Percentiles rank a stretch among this genome's conserved stretches.
These are phyloP conservation scores for Coremacera marginata DNA, from an alignment of 2,888 invertebrate species.

Conservation along the genomic window DNA sequence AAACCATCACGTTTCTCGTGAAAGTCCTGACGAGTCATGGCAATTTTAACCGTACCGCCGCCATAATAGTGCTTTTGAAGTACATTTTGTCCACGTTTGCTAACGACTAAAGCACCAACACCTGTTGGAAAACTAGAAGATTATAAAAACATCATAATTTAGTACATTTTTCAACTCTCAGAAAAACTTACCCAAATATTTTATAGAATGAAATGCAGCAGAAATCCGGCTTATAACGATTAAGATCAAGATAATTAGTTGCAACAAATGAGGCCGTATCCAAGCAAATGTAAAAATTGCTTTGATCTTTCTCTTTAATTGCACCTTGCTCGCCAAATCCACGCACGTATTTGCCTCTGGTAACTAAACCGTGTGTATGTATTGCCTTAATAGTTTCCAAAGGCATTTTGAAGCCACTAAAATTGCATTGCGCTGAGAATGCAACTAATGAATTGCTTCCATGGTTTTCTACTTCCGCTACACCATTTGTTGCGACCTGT, in stretches of 20 bases:
- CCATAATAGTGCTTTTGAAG: slow-evolving; percentile 83
- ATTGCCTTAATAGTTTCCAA: slow-evolving; percentile 77
- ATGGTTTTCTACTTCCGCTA: not conserved
- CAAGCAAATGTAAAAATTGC: slow-evolving; percentile 79
- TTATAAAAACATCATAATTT: not conserved
- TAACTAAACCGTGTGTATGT: slow-evolving; percentile 74
- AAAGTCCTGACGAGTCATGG: slow-evolving; percentile 78
- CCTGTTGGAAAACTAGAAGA: slow-evolving; percentile 85
- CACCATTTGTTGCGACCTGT: not conserved
- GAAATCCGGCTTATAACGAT: slow-evolving; percentile 84
- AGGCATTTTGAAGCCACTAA: slow-evolving; percentile 92
- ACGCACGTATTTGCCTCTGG: slow-evolving; percentile 54
- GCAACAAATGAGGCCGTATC: slow-evolving; percentile 89
- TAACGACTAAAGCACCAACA: slow-evolving; percentile 87
- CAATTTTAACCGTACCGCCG: slow-evolving; percentile 92
- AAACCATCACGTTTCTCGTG: slow-evolving; percentile 78
- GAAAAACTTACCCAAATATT: slow-evolving; percentile 79
- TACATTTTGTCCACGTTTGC: slow-evolving; percentile 68
- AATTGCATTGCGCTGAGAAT: slow-evolving; percentile 95
- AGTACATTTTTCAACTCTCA: not conserved
- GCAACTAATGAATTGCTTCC: slow-evolving; percentile 77
- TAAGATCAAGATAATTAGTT: slow-evolving; percentile 83
- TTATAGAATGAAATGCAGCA: slow-evolving; percentile 95
- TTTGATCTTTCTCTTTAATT: slow-evolving; percentile 48
- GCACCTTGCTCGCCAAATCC: slow-evolving; percentile 24